phyloP scores from a whole-genome alignment of 1,140 invertebrate genomes.

The Drosophila rufa region DNA sequence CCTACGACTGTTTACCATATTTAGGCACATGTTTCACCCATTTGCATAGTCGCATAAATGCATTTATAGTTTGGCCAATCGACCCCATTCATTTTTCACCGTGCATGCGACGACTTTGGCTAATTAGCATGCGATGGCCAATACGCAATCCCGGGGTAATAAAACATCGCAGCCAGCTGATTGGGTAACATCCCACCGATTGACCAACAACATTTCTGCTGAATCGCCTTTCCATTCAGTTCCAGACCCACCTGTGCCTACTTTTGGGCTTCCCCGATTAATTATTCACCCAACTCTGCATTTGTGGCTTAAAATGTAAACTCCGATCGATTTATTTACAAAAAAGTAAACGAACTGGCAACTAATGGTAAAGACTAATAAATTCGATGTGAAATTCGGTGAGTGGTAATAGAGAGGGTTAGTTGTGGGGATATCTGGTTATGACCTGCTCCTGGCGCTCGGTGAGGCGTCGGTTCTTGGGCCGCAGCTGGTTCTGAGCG shows the following conservation, averaged over 20 bases:
- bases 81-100: slow-evolving; percentile 10
- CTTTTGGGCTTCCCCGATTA: neutral
- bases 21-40: slow-evolving; percentile 10
- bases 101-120: slow-evolving; percentile 18
- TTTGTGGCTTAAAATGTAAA: slow-evolving; percentile 16
- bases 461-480: slow-evolving; percentile 49
- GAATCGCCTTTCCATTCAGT: slow-evolving; percentile 14
- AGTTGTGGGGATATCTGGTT: slow-evolving; percentile 65
- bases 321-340: slow-evolving; percentile 36
- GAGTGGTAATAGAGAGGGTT: slow-evolving; percentile 9
- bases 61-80: neutral
- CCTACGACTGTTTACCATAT: neutral
- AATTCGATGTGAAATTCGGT: slow-evolving; percentile 43
- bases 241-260: neutral
- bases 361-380: slow-evolving; percentile 45
- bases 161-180: slow-evolving; percentile 6
- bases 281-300: slow-evolving; percentile 6
- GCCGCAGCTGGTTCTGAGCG: slow-evolving; percentile 54
- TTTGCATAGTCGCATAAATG: slow-evolving; percentile 21
- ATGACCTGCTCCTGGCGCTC: slow-evolving; percentile 49
- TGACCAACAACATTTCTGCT: slow-evolving; percentile 19
- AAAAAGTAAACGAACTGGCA: slow-evolving; percentile 41
- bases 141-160: slow-evolving; percentile 21
- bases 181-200: slow-evolving; percentile 30
- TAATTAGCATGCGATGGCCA: slow-evolving; percentile 39